Percentiles rank a stretch among this genome's conserved stretches.
These are phyloP conservation scores for Solenopsis fugax DNA, from an alignment of 1,140 invertebrate species.

Conservation along the genomic window DNA sequence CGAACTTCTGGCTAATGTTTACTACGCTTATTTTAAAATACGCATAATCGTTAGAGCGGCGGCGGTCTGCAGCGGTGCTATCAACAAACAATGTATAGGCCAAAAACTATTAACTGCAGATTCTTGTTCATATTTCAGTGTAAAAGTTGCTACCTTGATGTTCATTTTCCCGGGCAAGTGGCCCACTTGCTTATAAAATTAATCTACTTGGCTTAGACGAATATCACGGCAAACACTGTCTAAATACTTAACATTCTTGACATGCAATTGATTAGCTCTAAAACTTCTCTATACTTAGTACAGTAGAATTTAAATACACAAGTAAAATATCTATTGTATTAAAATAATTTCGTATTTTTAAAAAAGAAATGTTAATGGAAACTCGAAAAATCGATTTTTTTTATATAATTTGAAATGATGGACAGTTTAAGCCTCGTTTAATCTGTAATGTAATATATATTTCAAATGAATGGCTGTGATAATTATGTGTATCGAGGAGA, in stretches of 20 bases:
- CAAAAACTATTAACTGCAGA: constrained; percentile 28
- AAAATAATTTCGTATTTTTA: neutral
- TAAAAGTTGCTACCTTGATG: constrained; percentile 7
- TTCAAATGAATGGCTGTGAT: constrained; percentile 4
- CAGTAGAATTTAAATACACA: neutral
- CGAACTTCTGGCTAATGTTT: constrained; percentile 25
- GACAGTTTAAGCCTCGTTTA: neutral
- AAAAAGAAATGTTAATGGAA: neutral
- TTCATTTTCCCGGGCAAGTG: constrained; percentile 45
- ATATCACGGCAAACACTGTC: neutral
- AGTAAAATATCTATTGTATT: neutral
- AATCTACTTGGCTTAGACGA: constrained; percentile 45
- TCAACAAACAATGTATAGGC: constrained; percentile 26
- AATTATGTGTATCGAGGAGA: constrained; percentile 53
- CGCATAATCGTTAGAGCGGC: neutral
- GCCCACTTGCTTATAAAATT: constrained; percentile 41
- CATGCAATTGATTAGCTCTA: neutral
- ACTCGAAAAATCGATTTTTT: neutral
- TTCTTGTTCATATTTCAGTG: constrained; percentile 2
- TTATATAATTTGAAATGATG: constrained; percentile 1
- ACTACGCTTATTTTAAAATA: constrained; percentile 42
- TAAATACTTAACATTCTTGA: constrained; percentile 5
- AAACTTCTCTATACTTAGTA: neutral
- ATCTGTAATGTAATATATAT: constrained; percentile 1
- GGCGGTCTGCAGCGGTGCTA: neutral